Evolutionary conservation across 2,888 invertebrate genomes (phyloP).

Genomic region (Automeris io): DNA sequence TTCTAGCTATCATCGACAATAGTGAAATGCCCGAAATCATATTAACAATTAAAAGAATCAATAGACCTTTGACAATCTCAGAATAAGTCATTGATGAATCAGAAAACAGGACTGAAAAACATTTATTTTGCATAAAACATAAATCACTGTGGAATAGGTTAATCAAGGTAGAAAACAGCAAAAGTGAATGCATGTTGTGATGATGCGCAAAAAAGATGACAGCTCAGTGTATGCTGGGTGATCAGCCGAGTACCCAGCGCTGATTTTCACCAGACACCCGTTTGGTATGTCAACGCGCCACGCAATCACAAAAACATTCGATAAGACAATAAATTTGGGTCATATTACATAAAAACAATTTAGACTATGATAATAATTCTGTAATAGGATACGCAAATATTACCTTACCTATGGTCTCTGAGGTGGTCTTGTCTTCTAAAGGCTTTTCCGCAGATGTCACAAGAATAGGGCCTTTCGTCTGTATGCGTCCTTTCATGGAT

Average conservation of each 20-base stretch:
- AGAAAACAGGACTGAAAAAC: too few species aligned
- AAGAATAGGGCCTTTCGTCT: conserved; percentile 96
- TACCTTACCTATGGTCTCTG: conserved; percentile 88
- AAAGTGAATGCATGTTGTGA: conserved; percentile 50
- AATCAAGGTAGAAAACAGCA: conserved; percentile 54
- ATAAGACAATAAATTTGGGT: too few species aligned
- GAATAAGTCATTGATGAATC: too few species aligned
- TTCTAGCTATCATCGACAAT: conserved; percentile 64
- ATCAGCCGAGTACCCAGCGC: too few species aligned
- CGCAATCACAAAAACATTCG: too few species aligned
- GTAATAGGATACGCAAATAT: conserved; percentile 8
- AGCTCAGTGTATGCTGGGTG: too few species aligned
- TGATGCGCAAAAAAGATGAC: too few species aligned
- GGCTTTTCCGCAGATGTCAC: conserved; percentile 97
- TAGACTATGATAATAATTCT: conserved; percentile 6
- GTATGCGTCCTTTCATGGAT: conserved; percentile 99
- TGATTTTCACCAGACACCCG: too few species aligned
- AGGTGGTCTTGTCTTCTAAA: conserved; percentile 96
- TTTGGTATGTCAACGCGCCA: too few species aligned
- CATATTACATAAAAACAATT: conserved; percentile 9
- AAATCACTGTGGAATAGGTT: conserved; percentile 64
- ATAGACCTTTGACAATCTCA: too few species aligned
- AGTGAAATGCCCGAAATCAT: conserved; percentile 59
- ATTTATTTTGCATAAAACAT: too few species aligned
- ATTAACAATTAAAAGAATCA: too few species aligned